Conservation (phyloP, 2,113 vertebrate species). For the Morone saxatilis region DNA sequence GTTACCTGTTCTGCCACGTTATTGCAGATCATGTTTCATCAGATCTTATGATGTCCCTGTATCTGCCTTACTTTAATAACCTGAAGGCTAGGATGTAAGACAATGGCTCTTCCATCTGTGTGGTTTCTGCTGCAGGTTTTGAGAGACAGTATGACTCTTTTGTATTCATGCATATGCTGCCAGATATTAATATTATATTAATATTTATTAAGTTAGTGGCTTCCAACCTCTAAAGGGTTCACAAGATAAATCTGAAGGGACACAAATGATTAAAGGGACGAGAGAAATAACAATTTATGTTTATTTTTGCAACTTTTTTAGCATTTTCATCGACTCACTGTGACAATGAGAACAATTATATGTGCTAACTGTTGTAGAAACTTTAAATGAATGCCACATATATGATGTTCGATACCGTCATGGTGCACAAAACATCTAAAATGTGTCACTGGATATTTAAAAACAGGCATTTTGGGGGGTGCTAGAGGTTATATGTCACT, state of each 20-base stretch:
- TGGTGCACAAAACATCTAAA: not conserved
- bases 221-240: too few relatives aligned
- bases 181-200: too few relatives aligned
- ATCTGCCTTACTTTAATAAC: not conserved
- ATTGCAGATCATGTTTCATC: not conserved
- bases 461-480: not conserved
- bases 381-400: not conserved
- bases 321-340: not conserved
- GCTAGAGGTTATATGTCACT: not conserved
- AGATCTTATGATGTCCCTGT: not conserved
- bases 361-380: not conserved
- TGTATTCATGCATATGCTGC: too few relatives aligned
- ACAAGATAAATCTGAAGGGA: too few relatives aligned
- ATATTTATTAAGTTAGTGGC: too few relatives aligned
- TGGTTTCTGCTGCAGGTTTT: too few relatives aligned
- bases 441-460: not conserved
- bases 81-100: not conserved
- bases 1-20: slow-evolving; percentile 6
- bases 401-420: not conserved
- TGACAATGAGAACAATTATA: not conserved
- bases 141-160: too few relatives aligned
- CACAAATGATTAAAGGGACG: too few relatives aligned
- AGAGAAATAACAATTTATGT: too few relatives aligned
- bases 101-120: not conserved
- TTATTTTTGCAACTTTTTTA: too few relatives aligned